phyloP scores from a whole-genome alignment of 2,797 vertebrate species.

The Protonibea diacanthus region DNA sequence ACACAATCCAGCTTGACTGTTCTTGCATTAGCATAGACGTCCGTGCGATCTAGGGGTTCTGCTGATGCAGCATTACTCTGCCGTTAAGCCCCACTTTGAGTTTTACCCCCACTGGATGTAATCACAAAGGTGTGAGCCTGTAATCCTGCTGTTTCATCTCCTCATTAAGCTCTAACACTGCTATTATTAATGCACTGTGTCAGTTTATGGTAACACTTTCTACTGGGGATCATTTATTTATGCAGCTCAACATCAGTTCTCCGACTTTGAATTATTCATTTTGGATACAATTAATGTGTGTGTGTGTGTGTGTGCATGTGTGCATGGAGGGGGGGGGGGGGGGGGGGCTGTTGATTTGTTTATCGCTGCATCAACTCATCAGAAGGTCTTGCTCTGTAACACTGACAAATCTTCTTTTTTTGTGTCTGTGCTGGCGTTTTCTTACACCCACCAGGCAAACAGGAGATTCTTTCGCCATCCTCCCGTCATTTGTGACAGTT shows the following conservation, averaged over 20 bases:
- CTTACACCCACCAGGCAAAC: slow-evolving; percentile 14
- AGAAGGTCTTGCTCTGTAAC: slow-evolving; percentile 48
- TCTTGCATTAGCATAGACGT: slow-evolving; percentile 11
- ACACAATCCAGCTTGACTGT: slow-evolving; percentile 7
- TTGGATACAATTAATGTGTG: slow-evolving; percentile 68
- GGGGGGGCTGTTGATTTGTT: slow-evolving; percentile 54
- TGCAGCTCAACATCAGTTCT: slow-evolving; percentile 71
- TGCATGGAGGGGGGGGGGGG: no score
- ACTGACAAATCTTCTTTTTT: slow-evolving; percentile 34
- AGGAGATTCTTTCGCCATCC: slow-evolving; percentile 20
- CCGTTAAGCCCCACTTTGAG: slow-evolving; percentile 23
- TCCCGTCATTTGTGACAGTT: slow-evolving; percentile 33
- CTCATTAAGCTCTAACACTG: slow-evolving; percentile 61
- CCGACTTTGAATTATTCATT: slow-evolving; percentile 83
- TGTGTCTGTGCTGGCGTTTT: slow-evolving; percentile 8
- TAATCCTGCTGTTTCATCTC: slow-evolving; percentile 68
- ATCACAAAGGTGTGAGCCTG: slow-evolving; percentile 56
- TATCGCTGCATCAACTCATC: slow-evolving; percentile 55
- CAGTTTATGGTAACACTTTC: slow-evolving; percentile 73
- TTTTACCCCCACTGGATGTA: slow-evolving; percentile 48
- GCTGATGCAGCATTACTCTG: background rate
- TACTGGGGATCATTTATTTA: slow-evolving; percentile 79
- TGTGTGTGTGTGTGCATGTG: slow-evolving; percentile 8
- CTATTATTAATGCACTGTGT: slow-evolving; percentile 74
- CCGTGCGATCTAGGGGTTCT: slow-evolving; percentile 7